Evolutionary conservation across 2,888 invertebrate species (phyloP).

Genomic region (Scelioninae gen. 2): DNA sequence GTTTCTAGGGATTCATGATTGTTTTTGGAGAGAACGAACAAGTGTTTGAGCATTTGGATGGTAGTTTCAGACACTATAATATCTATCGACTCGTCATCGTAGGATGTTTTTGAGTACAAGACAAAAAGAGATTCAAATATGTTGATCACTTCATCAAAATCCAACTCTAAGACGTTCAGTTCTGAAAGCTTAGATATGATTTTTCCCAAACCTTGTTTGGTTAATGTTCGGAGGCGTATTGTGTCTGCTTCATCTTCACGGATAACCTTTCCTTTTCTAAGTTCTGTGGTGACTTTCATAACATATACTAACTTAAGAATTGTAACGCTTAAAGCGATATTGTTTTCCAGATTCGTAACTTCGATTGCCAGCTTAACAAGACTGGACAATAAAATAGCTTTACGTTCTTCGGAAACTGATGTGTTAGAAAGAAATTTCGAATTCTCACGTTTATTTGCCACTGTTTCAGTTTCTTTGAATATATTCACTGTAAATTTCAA

Average conservation of each 20-base stretch:
- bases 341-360: slow-evolving; percentile 47
- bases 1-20: slow-evolving; percentile 10
- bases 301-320: slow-evolving; percentile 65
- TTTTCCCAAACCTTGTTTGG: slow-evolving; percentile 61
- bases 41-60: slow-evolving; percentile 38
- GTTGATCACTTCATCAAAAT: slow-evolving; percentile 51
- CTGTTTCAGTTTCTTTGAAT: slow-evolving; percentile 31
- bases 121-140: slow-evolving; percentile 52
- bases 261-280: slow-evolving; percentile 64
- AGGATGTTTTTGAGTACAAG: slow-evolving; percentile 40
- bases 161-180: slow-evolving; percentile 55
- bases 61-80: slow-evolving; percentile 38
- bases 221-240: slow-evolving; percentile 44
- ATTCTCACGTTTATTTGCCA: not conserved
- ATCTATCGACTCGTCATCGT: slow-evolving; percentile 19
- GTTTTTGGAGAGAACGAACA: slow-evolving; percentile 27
- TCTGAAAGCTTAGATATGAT: slow-evolving; percentile 57
- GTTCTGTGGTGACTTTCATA: slow-evolving; percentile 65
- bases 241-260: slow-evolving; percentile 54
- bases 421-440: not conserved
- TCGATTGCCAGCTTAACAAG: slow-evolving; percentile 53
- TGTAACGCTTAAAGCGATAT: slow-evolving; percentile 34
- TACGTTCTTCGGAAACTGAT: slow-evolving; percentile 1
- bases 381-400: slow-evolving; percentile 47
- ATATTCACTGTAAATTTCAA: slow-evolving; percentile 62